A percentile compares a stretch with the other conserved stretches of the same genome.
Evolutionary conservation across 2,888 invertebrate species (phyloP).

Genomic region (Acleris laterana): DNA sequence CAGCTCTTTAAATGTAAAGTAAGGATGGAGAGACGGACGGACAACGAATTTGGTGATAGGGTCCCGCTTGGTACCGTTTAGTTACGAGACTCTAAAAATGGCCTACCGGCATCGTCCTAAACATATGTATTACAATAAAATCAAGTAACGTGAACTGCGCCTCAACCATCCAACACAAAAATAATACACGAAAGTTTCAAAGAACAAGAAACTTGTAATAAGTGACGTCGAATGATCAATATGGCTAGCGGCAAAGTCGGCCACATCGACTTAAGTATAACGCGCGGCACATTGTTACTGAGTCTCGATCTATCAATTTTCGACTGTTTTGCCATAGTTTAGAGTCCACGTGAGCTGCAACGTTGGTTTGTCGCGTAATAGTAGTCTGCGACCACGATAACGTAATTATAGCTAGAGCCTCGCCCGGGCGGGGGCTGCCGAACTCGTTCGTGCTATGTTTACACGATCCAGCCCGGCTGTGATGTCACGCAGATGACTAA

Average conservation of each 20-base stretch:
- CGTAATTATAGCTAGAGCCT: slow-evolving; percentile 66
- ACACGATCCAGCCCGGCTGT: slow-evolving; percentile 17
- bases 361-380: slow-evolving; percentile 3
- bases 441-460: slow-evolving; percentile 51
- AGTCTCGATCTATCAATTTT: slow-evolving; percentile 23
- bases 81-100: no score
- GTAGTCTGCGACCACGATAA: slow-evolving; percentile 54
- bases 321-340: slow-evolving; percentile 4
- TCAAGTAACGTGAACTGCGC: slow-evolving; percentile 2
- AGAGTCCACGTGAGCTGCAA: slow-evolving; percentile 18
- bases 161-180: background rate
- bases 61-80: no score
- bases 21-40: no score
- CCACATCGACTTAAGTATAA: slow-evolving; percentile 35
- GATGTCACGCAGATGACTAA: slow-evolving; percentile 21
- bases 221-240: slow-evolving; percentile 76
- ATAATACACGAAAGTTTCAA: slow-evolving; percentile 34
- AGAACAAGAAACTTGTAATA: slow-evolving; percentile 56
- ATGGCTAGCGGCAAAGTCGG: slow-evolving; percentile 57
- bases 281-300: slow-evolving; percentile 10
- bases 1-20: no score
- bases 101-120: no score
- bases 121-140: background rate
- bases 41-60: no score
- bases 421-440: slow-evolving; percentile 53